Evolutionary conservation across 1,140 invertebrate genomes (phyloP), one percentile per base, ranked within the genome.

Genomic region (Scaptomyza pallida): DNA sequence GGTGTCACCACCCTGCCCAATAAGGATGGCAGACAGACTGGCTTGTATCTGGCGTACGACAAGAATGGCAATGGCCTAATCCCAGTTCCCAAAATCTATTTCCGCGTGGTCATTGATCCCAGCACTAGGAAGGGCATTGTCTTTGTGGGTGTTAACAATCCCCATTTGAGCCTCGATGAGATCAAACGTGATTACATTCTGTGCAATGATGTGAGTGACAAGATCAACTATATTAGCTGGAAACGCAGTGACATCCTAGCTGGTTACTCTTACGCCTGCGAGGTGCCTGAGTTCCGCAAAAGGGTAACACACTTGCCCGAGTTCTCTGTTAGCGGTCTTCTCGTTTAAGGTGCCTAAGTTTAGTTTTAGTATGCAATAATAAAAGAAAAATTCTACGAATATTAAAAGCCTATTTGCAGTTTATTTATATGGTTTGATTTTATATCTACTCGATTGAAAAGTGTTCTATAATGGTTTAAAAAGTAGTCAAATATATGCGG

Each of bases 231-330:
- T 92, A 68, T 94, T 5, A 88, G 68, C 41, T 93, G 93, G 93
- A 74, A 89, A 17, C 74, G 82, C 2, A 76, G 92, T 4, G 91
- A 93, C 71, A 92, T 94, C 35, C 89, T 78, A 9, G 75, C 92
- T 3, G 95, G 95, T 0, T 93, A 94, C 75, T 93, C 93, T 13
- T 95, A 95, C 75, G 94, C 94, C 54, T 95, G 95, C 78, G 91
- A 92, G 3, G 91, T 95, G 10, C 64, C 91, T 30, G 93, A 94
- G 60, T 93, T 95, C 76, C 91, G 93, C 59, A 92, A 88, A 57
- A 81, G 83, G 5, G 92, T 95, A 3, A 85, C 83, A 0, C 90
- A 92, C 16, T 45, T 90, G 69, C 88, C 82, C 5, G 26, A 70
- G 5, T 89, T 89, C 50, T 78, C 77, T 9, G 86, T 89, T 0